These are phyloP conservation scores for Oriolus oriolus DNA, from an alignment of 2,113 vertebrate genomes.

Conservation along the genomic window DNA sequence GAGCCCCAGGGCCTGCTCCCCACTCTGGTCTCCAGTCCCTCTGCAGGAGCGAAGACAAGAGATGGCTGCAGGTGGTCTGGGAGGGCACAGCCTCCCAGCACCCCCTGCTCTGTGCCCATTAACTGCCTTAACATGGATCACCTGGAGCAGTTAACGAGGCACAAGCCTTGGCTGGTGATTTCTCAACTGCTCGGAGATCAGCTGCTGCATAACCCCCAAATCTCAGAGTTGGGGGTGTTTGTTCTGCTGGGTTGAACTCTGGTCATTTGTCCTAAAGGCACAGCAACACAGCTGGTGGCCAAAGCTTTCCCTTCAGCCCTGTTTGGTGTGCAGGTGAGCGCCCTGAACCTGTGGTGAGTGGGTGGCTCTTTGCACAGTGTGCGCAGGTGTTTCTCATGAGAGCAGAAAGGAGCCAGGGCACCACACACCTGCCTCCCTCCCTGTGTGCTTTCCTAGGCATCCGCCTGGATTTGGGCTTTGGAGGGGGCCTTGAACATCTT, in stretches of 20 bases:
- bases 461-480: background rate
- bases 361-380: fast-evolving
- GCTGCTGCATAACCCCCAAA: background rate
- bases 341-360: background rate
- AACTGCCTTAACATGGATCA: background rate
- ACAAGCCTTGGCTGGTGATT: background rate
- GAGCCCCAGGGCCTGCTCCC: fast-evolving
- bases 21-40: fast-evolving
- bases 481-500: background rate
- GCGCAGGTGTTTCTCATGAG: background rate
- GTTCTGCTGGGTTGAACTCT: background rate
- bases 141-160: background rate
- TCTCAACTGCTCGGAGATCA: background rate
- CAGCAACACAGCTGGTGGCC: background rate
- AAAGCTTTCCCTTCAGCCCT: background rate
- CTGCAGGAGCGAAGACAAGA: background rate
- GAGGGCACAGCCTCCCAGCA: background rate
- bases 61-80: fast-evolving
- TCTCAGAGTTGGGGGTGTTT: background rate
- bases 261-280: background rate
- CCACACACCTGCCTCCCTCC: fast-evolving
- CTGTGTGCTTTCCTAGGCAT: background rate
- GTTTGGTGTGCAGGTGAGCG: background rate
- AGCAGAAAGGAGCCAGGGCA: background rate
- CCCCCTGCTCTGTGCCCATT: no score